phyloP scores from a whole-genome alignment of 2,888 invertebrate species.

The Amorpha juglandis region DNA sequence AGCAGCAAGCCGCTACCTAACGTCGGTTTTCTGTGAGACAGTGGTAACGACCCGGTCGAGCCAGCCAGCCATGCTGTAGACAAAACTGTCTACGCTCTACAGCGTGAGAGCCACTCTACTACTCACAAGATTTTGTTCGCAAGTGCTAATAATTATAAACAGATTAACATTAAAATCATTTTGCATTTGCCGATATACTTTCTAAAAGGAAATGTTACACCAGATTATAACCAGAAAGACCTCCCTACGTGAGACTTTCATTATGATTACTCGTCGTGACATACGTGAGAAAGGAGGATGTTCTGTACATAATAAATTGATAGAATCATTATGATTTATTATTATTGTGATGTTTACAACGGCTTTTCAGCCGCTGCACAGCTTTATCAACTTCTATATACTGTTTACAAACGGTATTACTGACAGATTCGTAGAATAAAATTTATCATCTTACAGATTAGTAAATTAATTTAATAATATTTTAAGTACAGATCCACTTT shows the following conservation, averaged over 20 bases:
- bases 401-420: neutral
- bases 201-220: too few relatives aligned
- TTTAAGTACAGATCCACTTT: too few relatives aligned
- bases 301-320: slow-evolving; percentile 44
- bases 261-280: slow-evolving; percentile 26
- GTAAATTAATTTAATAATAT: neutral
- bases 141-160: too few relatives aligned
- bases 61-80: too few relatives aligned
- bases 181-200: too few relatives aligned
- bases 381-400: slow-evolving; percentile 4
- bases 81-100: too few relatives aligned
- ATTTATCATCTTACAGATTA: neutral
- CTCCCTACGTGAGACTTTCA: neutral
- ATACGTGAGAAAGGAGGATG: slow-evolving; percentile 42
- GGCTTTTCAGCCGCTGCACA: neutral
- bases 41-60: too few relatives aligned
- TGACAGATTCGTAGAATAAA: neutral
- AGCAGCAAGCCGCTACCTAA: too few relatives aligned
- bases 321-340: slow-evolving; percentile 44
- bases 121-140: too few relatives aligned
- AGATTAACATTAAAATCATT: too few relatives aligned
- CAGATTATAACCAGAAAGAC: neutral
- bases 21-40: too few relatives aligned
- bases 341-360: slow-evolving; percentile 31
- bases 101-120: too few relatives aligned